Evolutionary conservation across 1,140 invertebrate species (phyloP).

Genomic region (Drosophila miranda): DNA sequence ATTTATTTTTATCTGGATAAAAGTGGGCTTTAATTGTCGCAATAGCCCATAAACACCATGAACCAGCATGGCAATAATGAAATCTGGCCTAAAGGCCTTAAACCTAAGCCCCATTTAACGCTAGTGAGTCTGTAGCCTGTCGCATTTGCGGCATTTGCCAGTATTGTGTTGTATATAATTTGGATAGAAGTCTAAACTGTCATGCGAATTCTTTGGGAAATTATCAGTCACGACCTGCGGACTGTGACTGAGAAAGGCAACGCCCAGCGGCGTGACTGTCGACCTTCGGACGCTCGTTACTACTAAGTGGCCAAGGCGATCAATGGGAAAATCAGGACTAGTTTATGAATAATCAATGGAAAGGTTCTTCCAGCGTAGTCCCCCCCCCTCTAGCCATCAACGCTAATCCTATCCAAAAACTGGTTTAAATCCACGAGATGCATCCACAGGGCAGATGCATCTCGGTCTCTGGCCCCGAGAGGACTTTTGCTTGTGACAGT

Average conservation of each 20-base stretch:
- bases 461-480: background rate
- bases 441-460: no score
- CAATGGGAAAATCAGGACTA: slow-evolving; percentile 21
- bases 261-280: slow-evolving; percentile 4
- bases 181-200: slow-evolving; percentile 5
- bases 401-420: slow-evolving; percentile 2
- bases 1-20: slow-evolving; percentile 40
- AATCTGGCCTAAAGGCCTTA: slow-evolving; percentile 23
- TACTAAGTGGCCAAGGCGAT: slow-evolving; percentile 13
- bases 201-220: slow-evolving; percentile 13
- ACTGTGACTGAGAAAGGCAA: slow-evolving; percentile 20
- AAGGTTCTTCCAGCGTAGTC: slow-evolving; percentile 25
- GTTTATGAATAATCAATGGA: slow-evolving; percentile 21
- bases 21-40: slow-evolving; percentile 31
- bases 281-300: slow-evolving; percentile 24
- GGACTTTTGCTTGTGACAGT: background rate
- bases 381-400: no score
- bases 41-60: slow-evolving; percentile 13
- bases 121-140: background rate
- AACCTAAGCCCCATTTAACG: slow-evolving; percentile 1
- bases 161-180: background rate
- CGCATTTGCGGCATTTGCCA: background rate
- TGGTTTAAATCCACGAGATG: slow-evolving; percentile 1
- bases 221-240: slow-evolving; percentile 20
- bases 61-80: slow-evolving; percentile 27